These are phyloP conservation scores for Myathropa florea DNA, from an alignment of 2,888 invertebrate species.

Conservation along the genomic window DNA sequence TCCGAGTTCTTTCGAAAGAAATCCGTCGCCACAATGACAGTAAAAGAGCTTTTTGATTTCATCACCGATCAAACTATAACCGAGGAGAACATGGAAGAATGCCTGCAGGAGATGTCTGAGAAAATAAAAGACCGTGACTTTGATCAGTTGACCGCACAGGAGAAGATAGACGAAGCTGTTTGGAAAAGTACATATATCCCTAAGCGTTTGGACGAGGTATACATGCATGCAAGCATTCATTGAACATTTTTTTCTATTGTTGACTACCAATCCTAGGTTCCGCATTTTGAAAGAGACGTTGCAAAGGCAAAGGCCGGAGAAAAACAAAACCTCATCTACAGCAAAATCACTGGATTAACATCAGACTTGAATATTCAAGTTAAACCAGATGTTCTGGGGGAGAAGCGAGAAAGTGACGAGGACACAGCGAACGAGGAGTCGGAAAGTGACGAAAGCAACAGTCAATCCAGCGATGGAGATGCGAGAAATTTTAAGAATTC, in stretches of 20 bases:
- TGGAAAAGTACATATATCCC: constrained; percentile 97
- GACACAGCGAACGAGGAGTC: constrained; percentile 72
- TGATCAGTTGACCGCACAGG: constrained; percentile 86
- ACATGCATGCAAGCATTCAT: neutral
- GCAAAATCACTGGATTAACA: constrained; percentile 92
- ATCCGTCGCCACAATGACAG: constrained; percentile 93
- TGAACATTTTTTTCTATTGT: neutral
- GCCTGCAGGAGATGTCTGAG: constrained; percentile 88
- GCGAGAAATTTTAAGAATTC: constrained; percentile 84
- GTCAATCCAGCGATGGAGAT: constrained; percentile 74
- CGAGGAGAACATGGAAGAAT: constrained; percentile 90
- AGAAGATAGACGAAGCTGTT: constrained; percentile 93
- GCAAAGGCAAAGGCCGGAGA: constrained; percentile 88
- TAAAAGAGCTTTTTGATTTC: constrained; percentile 96
- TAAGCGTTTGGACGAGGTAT: constrained; percentile 92
- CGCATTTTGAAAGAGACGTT: constrained; percentile 93
- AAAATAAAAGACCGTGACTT: constrained; percentile 84
- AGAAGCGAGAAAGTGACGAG: constrained; percentile 8
- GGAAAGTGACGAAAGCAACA: constrained; percentile 51
- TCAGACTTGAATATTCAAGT: constrained; percentile 89
- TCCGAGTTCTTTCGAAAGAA: constrained; percentile 94
- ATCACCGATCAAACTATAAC: constrained; percentile 95
- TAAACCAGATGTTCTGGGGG: constrained; percentile 83
- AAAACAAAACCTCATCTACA: constrained; percentile 89
- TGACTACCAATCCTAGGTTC: constrained; percentile 83